Evolutionary conservation across 2,888 invertebrate genomes (phyloP).

Genomic region (Cotesia congregata): DNA sequence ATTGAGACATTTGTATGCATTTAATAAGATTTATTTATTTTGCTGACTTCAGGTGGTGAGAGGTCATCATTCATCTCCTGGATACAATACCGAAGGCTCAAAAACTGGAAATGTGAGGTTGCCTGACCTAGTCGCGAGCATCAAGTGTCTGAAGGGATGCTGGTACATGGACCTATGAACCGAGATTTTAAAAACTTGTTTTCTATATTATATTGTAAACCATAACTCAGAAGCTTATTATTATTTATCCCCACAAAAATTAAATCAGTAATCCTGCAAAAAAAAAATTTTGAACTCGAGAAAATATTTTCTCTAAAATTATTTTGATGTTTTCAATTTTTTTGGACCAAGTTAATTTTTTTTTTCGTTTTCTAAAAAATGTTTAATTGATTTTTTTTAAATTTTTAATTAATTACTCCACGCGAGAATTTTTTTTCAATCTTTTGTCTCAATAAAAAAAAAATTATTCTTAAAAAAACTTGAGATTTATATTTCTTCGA

Average conservation of each 20-base stretch:
- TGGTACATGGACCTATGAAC: slow-evolving; percentile 41
- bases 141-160: slow-evolving; percentile 41
- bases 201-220: neutral
- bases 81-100: slow-evolving; percentile 50
- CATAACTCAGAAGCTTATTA: neutral
- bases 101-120: slow-evolving; percentile 36
- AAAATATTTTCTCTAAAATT: no score
- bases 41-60: neutral
- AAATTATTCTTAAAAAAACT: slow-evolving; percentile 9
- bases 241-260: neutral
- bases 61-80: neutral
- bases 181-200: neutral
- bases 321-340: no score
- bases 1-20: slow-evolving; percentile 9
- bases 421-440: neutral
- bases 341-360: no score
- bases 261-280: no score
- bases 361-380: no score
- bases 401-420: no score
- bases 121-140: slow-evolving; percentile 2
- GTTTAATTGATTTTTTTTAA: no score
- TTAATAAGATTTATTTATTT: neutral
- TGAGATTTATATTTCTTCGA: slow-evolving; percentile 27
- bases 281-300: no score
- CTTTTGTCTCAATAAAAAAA: neutral